Evolutionary conservation across 2,113 vertebrate species (phyloP), one percentile per base, ranked within the genome.

Genomic region (Emydura subglobosa): DNA sequence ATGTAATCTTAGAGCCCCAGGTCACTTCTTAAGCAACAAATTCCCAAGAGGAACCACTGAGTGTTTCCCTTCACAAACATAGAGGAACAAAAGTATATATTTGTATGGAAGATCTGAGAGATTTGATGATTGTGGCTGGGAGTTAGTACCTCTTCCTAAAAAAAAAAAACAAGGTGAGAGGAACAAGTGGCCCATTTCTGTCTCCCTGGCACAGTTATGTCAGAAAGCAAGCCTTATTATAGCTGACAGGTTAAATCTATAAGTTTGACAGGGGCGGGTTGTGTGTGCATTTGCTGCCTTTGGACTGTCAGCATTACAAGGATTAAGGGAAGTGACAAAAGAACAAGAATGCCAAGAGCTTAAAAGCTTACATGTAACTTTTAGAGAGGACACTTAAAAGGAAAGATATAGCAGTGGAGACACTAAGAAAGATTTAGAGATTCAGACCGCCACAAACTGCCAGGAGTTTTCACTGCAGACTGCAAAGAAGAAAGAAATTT

Each of bases 401-500:
- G 86, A 85, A 87, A 93, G 4, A 74, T 91, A 54, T 54, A 86
- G 9, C 49, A 61, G 24, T 68, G 3, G 85, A 83, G 93, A 78
- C 51, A 53, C 50, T 89, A 81, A 92, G 55, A 9, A 42, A 84
- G 79, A 94, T 92, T 39, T 82, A 89, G 95, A 89, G 49, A 51
- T 85, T 94, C 53, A 82, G 87, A 85, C 42, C 29, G 92, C 76
- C n/a, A 85, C 93, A 87, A 93, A 89, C 72, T 89, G 10, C 91
- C 51, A 39, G n/a, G 81, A 86, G 49, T 61, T 84, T 29, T 93
- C 89, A 87, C 93, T 79, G 86, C 50, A 90, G 68, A 19, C n/a
- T 86, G 87, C 72, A 83, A 91, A 89, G 61, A 87, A 85, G 49
- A 93, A 95, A 59, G 44, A 94, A 86, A 87, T 84, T 88, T 93